Percentiles rank a stretch among this genome's conserved stretches.
These are phyloP conservation scores for Halocynthia roretzi DNA, from an alignment of 23 tunicate species.

Conservation along the genomic window DNA sequence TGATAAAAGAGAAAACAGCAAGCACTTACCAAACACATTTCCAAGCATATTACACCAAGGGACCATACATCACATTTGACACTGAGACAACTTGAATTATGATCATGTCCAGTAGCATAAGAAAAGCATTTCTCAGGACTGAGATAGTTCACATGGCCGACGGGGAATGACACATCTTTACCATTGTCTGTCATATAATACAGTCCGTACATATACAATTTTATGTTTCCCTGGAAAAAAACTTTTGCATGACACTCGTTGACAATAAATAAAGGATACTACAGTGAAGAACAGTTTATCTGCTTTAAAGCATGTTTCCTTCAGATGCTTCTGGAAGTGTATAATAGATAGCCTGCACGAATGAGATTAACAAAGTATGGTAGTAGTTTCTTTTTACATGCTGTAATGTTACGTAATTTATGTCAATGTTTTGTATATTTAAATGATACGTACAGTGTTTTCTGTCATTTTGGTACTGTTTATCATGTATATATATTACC, in stretches of 20 bases:
- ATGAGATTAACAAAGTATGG: no score
- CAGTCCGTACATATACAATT: constrained; percentile 60
- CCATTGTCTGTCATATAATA: constrained; percentile 80
- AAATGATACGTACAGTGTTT: no score
- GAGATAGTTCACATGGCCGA: constrained; percentile 49
- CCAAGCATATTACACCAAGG: constrained; percentile 42
- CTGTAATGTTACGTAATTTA: no score
- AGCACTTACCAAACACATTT: constrained; percentile 25
- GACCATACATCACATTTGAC: constrained; percentile 84
- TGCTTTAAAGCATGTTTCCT: background rate
- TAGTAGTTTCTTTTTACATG: no score
- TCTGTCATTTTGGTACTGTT: no score
- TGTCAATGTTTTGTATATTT: no score
- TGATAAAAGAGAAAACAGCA: background rate
- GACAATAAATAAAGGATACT: no score
- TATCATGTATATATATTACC: no score
- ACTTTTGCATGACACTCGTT: background rate
- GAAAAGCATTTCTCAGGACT: constrained; percentile 57
- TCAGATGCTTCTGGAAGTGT: no score
- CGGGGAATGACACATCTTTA: constrained; percentile 43
- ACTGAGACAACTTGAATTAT: background rate
- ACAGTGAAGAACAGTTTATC: background rate
- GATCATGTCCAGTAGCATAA: background rate
- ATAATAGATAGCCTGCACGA: no score
- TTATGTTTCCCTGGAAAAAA: constrained; percentile 24